phyloP scores from a whole-genome alignment of 2,888 invertebrate genomes.

The Hofmannophila pseudospretella region DNA sequence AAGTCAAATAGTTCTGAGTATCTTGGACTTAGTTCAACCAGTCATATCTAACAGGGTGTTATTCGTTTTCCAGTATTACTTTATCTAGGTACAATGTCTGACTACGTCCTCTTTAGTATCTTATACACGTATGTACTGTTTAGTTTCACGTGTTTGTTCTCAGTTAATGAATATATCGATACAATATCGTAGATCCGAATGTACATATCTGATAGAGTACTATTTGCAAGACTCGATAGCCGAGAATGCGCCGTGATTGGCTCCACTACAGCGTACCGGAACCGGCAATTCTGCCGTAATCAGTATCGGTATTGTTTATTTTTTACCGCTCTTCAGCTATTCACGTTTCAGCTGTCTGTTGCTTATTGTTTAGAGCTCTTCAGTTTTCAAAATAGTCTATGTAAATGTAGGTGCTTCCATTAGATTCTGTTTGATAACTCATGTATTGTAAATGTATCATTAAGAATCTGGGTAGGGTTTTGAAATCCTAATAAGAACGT shows the following conservation, averaged over 20 bases:
- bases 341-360: neutral
- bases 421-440: too few species aligned
- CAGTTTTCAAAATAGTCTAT: neutral
- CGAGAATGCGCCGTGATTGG: slow-evolving; percentile 42
- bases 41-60: too few species aligned
- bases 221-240: slow-evolving; percentile 39
- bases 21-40: too few species aligned
- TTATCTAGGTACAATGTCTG: neutral
- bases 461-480: too few species aligned
- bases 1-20: too few species aligned
- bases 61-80: too few species aligned
- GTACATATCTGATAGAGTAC: too few species aligned
- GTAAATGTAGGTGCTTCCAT: neutral
- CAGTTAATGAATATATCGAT: too few species aligned
- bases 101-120: too few species aligned
- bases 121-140: neutral
- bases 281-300: slow-evolving; percentile 40
- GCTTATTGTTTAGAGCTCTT: neutral
- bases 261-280: slow-evolving; percentile 31
- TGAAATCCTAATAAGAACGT: too few species aligned
- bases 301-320: slow-evolving; percentile 41
- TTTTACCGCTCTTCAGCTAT: slow-evolving; percentile 13
- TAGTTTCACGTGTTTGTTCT: neutral
- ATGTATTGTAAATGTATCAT: too few species aligned
- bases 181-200: neutral